A percentile compares a stretch with the other conserved stretches of the same genome.
Evolutionary conservation across 2,113 vertebrate genomes (phyloP).

Genomic region (Tringa solitaria): DNA sequence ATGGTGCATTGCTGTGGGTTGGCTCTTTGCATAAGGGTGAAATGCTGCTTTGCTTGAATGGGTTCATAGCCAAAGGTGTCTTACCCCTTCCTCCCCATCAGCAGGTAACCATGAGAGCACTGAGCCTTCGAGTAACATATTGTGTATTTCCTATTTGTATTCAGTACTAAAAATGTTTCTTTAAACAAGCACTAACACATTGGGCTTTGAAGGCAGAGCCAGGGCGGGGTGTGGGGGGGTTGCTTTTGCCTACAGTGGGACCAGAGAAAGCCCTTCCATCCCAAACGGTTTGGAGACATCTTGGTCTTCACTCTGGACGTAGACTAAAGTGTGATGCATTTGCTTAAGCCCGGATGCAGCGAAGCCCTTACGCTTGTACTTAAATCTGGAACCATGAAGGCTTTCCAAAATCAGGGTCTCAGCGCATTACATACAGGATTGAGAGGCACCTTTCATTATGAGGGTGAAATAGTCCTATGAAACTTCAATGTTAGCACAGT

Average conservation of each 20-base stretch:
- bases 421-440: fast-evolving
- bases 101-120: background rate
- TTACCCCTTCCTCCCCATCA: background rate
- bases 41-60: background rate
- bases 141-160: background rate
- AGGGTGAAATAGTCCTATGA: background rate
- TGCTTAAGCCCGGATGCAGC: background rate
- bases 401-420: background rate
- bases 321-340: background rate
- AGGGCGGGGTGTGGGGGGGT: background rate
- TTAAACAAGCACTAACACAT: background rate
- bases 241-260: background rate
- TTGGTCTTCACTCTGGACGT: background rate
- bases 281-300: background rate
- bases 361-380: background rate
- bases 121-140: background rate
- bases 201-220: background rate
- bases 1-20: background rate
- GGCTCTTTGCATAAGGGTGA: background rate
- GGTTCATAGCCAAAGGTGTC: background rate
- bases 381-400: background rate
- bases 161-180: background rate
- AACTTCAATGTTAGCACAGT: background rate
- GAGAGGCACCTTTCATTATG: background rate
- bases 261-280: background rate